Evolutionary conservation across 2,113 vertebrate species (phyloP), one percentile per base, ranked within the genome.

Genomic region (Ailurus styani): DNA sequence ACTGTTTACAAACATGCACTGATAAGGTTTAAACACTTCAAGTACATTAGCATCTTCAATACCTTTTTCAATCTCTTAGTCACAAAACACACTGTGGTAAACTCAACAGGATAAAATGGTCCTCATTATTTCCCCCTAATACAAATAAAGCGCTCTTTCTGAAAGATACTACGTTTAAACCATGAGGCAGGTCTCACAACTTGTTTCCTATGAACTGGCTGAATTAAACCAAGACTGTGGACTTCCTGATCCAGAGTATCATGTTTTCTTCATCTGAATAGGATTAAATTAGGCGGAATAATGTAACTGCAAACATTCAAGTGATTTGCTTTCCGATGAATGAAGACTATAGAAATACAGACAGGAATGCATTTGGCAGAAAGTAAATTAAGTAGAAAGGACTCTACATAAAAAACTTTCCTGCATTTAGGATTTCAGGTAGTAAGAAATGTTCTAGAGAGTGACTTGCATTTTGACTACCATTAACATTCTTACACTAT

Each of bases 211-310:
- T 25, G 12, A 93, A 62, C 25, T 2, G 79, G 75, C 14, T 92
- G 55, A 91, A 88, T 93, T 66, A 91, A 93, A 37, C n/a, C 1
- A 6, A n/a, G 12, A 47, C 78, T 82, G 37, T 90, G 73, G 68
- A 68, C 90, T 92, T 95, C n/a, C 52, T 52, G n/a, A 75, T 79
- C 37, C 57, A 93, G 54, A 86, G 54, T 93, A 93, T 27, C 45
- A 78, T 64, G 17, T 82, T 95, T 60, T 83, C 64, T 66, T 84
- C 60, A 93, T 95, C 40, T 83, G 64, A 52, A 3, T 82, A 91
- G 87, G 52, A 95, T 45, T 89, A 82, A 87, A 95, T 83, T 84
- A 97, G 79, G 90, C 23, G 93, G 90, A 97, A 97, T 81, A 96
- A 89, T 75, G 15, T 84, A 95, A 97, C 68, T 88, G 34, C 78